These are phyloP conservation scores for Pectinophora gossypiella DNA, from an alignment of 1,140 invertebrate genomes.

Conservation along the genomic window DNA sequence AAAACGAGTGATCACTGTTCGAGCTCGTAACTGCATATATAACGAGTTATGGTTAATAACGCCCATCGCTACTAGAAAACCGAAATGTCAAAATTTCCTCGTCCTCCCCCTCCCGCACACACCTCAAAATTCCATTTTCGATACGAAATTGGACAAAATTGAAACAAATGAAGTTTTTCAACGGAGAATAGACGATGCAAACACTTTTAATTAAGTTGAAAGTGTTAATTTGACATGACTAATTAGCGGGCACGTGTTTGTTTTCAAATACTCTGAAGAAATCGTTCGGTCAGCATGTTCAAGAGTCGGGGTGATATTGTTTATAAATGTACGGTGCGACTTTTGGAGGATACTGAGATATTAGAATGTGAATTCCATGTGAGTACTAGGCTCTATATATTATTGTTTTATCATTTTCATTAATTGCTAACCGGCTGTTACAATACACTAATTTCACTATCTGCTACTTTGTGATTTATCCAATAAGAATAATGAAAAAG, in stretches of 20 bases:
- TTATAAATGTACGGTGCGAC: constrained; percentile 94
- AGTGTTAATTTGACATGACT: not conserved
- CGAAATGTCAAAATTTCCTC: constrained; percentile 17
- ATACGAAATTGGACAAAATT: constrained; percentile 17
- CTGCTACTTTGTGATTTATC: too few species aligned
- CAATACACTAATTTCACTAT: too few species aligned
- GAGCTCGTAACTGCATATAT: too few species aligned
- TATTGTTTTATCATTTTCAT: too few species aligned
- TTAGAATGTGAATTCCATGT: constrained; percentile 97
- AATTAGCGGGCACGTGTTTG: not conserved
- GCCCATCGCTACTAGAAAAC: too few species aligned
- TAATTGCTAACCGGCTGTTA: too few species aligned
- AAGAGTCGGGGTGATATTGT: constrained; percentile 88
- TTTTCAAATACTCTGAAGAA: not conserved
- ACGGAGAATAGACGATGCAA: not conserved
- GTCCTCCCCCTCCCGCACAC: constrained; percentile 15
- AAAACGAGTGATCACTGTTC: too few species aligned
- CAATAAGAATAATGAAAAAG: too few species aligned
- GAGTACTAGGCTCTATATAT: too few species aligned
- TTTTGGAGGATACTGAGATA: constrained; percentile 96
- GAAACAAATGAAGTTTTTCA: constrained; percentile 21
- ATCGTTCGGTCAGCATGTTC: constrained; percentile 61
- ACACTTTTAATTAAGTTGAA: not conserved
- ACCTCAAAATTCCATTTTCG: constrained; percentile 10
- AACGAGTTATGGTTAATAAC: too few species aligned